Base-by-base conservation (phyloP, 2,888 invertebrate genomes). In the Lasioglossum lativentre region DNA sequence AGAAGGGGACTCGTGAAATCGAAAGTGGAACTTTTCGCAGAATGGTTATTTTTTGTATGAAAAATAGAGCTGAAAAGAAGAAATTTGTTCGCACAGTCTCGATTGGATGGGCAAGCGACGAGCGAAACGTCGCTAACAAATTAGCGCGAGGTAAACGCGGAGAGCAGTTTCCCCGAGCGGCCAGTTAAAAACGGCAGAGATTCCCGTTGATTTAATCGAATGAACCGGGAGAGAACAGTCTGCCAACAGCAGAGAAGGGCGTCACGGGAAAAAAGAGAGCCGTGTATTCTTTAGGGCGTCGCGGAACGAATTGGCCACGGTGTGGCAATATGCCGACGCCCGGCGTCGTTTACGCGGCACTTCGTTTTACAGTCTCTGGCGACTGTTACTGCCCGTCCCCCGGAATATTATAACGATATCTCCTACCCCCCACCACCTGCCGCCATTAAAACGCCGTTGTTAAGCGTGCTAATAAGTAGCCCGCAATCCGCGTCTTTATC, bases 331-430 rank as follows among this genome's bases (percentile, higher is more conserved):
- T 86, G 78, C 81, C 78, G 86, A 78, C 77, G 76, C 80, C 77
- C 45, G 79, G 75, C 76, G 75, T 82, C 86, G 85, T 89, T 89
- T 88, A 85, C 79, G 85, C 75, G 73, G 74, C 70, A 87, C 85
- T 89, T 87, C 76, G 84, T 85, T 89, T 89, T 88, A 89, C 78
- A 80, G 40, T 76, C 70, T 47, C 38, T 56, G 78, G 30, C 72
- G 70, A 40, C 80, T 80, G 86, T 85, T 87, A 87, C 82, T 83
- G 80, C 81, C 30, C 59, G 6, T 23, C 27, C 70, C 27, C 66
- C 42, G 78, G 56, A 74, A 73, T 81, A 86, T 86, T 78, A 80
- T 84, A 78, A 75, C 77, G 79, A 86, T 85, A 86, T 66, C 34
- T 34, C 66, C 6, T 8, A 23, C 8, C 23, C 8, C 19, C 3